Evolutionary conservation across 2,113 vertebrate species (phyloP).

Genomic region (Gobio gobio): DNA sequence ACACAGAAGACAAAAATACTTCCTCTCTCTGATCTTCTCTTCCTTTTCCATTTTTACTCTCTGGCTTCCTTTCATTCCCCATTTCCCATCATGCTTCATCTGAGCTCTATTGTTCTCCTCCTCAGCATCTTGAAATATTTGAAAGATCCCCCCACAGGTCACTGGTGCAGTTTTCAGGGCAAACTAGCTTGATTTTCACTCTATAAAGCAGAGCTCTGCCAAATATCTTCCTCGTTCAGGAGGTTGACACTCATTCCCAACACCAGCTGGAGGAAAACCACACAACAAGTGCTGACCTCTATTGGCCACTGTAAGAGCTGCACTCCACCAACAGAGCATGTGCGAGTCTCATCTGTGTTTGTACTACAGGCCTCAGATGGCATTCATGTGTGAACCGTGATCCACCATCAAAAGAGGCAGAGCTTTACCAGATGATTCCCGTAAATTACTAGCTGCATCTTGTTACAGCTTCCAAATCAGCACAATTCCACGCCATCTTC

Average conservation of each 20-base stretch:
- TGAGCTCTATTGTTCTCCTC: constrained; percentile 1
- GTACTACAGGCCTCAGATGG: constrained; percentile 43
- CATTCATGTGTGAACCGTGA: not conserved
- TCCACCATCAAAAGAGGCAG: constrained; percentile 34
- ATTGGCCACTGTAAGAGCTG: constrained; percentile 60
- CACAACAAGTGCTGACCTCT: constrained; percentile 69
- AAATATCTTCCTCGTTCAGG: constrained; percentile 21
- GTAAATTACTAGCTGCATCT: constrained; percentile 34
- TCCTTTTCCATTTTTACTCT: constrained; percentile 22
- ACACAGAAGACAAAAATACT: constrained; percentile 31
- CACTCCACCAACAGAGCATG: constrained; percentile 8
- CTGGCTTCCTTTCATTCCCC: constrained; percentile 8
- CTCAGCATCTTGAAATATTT: constrained; percentile 45
- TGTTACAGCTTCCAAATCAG: constrained; percentile 33
- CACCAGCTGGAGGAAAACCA: not conserved
- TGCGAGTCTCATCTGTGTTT: constrained; percentile 48
- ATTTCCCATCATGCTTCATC: constrained; percentile 1
- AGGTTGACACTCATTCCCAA: not conserved
- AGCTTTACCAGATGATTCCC: constrained; percentile 45
- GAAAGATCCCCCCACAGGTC: constrained; percentile 27
- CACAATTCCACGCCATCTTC: not conserved
- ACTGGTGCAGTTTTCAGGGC: constrained; percentile 27
- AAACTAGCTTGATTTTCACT: constrained; percentile 13
- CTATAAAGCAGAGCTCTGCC: constrained; percentile 38
- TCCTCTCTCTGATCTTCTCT: constrained; percentile 30